Evolutionary conservation across 2,113 vertebrate species (phyloP), one percentile per base, ranked within the genome.

Genomic region (Camelus bactrianus): DNA sequence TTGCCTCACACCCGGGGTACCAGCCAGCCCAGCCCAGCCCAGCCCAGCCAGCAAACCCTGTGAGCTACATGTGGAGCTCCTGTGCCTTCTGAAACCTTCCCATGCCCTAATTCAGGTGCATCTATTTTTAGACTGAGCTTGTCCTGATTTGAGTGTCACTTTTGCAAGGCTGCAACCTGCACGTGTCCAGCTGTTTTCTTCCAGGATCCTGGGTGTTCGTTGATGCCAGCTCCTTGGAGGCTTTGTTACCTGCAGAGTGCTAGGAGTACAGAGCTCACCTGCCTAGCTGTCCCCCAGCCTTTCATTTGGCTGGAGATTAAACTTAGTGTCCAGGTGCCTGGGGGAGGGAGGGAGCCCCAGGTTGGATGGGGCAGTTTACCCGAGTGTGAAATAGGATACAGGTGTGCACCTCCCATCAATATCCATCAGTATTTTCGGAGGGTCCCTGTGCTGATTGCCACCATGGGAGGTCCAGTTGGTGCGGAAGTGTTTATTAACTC

Each of bases 111-210:
- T 76, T 87, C 76, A 14, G 26, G 20, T 92, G 52, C 48, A 22
- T 64, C 94, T 96, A 50, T 95, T 85, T 96, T 97, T 91, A 94
- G 80, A 42, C 24, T 15, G 11, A 85, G 32, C 42, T 73, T 28
- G 56, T 58, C 72, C 81, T 84, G 13, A 79, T 92, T 95, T 79
- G 75, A 90, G 2, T 4, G 26, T 87, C 60, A 46, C 56, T 95
- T 96, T 89, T 84, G 32, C 94, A 95, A 96, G 81, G 58, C 58
- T 82, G 1, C 75, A 80, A 95, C 60, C 86, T 7, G 92, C 89
- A 76, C 6, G 3, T 52, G 19, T 38, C 96, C 56, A 3, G 75
- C 67, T 77, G 69, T 86, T 52, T 22, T 69, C 46, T 93, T 72
- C 12, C 90, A 2, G 62, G 30, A 4, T 24, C 86, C 56, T 89